Evolutionary conservation across 1,140 invertebrate species (phyloP).

Genomic region (Apis laboriosa): DNA sequence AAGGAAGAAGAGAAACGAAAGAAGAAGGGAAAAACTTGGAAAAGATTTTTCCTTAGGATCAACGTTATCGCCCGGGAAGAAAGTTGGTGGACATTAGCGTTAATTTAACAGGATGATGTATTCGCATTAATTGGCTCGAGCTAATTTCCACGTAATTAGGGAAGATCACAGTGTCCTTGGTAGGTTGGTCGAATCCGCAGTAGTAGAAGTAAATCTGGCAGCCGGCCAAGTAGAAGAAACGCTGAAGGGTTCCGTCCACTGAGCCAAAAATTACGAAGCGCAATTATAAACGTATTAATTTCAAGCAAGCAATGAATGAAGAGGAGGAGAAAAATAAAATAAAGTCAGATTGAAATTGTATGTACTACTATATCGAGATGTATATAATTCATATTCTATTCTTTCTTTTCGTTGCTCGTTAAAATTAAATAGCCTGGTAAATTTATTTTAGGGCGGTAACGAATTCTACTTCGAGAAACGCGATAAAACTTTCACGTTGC

Average conservation of each 20-base stretch:
- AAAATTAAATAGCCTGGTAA: too few species aligned
- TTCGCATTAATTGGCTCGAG: conserved; percentile 32
- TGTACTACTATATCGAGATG: neutral
- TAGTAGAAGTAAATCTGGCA: too few species aligned
- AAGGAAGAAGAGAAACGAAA: fast-evolving
- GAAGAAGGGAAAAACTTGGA: neutral
- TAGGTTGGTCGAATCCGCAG: neutral
- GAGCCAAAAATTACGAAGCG: conserved; percentile 2
- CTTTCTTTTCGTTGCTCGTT: neutral
- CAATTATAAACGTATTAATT: neutral
- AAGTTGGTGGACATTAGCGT: conserved; percentile 1
- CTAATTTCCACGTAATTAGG: conserved; percentile 39
- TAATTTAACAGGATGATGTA: conserved; percentile 25
- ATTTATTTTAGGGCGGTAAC: neutral
- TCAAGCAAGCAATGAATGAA: neutral
- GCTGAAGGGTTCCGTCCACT: neutral
- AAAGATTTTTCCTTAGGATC: neutral
- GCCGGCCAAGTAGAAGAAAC: conserved; percentile 11
- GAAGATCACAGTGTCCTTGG: neutral
- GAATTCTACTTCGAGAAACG: too few species aligned
- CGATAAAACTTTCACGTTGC: neutral
- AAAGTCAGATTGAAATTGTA: neutral
- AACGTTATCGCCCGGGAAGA: neutral
- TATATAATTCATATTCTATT: neutral
- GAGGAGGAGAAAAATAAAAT: neutral